Evolutionary conservation across 1,140 invertebrate species (phyloP), one percentile per base, ranked within the genome.

Genomic region (Bombus pascuorum): DNA sequence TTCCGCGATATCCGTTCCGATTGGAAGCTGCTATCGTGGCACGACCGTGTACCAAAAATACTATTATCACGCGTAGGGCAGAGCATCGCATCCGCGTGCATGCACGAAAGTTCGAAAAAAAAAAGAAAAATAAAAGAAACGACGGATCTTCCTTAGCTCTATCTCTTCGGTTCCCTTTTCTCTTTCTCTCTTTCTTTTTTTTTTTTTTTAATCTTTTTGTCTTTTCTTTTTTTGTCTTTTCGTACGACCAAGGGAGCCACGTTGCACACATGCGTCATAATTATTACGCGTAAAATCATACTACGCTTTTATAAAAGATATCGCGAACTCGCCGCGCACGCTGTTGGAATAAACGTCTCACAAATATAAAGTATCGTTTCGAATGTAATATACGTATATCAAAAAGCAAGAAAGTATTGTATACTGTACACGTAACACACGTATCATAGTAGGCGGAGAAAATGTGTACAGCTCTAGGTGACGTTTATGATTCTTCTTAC

Each of bases 281-380:
- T 66, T 1, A 8, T 53, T 53, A 53, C 47, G 15, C 12, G 32
- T 25, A 25, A 68, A 68, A 34, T 68, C 34, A 68, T 25, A 15
- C 3, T 28, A 62, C 25, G 28, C 4, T 1, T 10, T 47, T 90
- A 86, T 86, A 87, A 91, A 91, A 91, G 83, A 53, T 73, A 22
- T 78, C 53, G 68, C 79, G 76, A 91, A 90, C 86, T 65, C 59
- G 77, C 39, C 25, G 39, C 28, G 66, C 80, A 76, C 81, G 83
- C 71, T 65, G 86, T 85, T 83, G 79, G 86, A 91, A 91, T 91
- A 91, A 92, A 92, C 75, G 87, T 86, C 28, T 90, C 91, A 91
- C 90, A 91, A 93, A 94, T 94, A 92, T 91, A 94, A 93, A 94
- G 91, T 93, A 93, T 91, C 87, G 89, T 86, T 92, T 89, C 74